phyloP scores from a whole-genome alignment of 2,888 invertebrate genomes.

The Melanostoma scalare region DNA sequence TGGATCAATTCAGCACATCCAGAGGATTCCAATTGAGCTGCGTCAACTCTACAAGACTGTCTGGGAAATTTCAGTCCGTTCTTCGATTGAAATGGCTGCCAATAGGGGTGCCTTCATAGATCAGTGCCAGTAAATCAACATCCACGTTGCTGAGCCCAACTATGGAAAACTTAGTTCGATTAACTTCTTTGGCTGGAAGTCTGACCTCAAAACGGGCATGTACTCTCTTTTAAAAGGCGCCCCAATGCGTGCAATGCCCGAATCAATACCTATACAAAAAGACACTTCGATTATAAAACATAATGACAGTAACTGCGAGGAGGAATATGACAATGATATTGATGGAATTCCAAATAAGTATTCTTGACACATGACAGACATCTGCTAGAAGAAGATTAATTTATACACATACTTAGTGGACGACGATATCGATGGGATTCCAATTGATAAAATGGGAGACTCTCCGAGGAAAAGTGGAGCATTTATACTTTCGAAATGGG shows the following conservation, averaged over 20 bases:
- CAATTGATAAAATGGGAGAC: constrained; percentile 83
- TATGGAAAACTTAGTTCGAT: too few relatives aligned
- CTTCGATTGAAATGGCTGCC: too few relatives aligned
- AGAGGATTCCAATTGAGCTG: too few relatives aligned
- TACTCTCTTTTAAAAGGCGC: constrained; percentile 89
- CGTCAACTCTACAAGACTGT: too few relatives aligned
- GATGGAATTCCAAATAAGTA: constrained; percentile 86
- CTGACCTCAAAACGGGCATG: too few relatives aligned
- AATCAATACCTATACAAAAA: constrained; percentile 79
- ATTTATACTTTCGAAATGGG: constrained; percentile 97
- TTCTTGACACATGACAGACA: too few relatives aligned
- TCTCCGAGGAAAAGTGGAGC: constrained; percentile 82
- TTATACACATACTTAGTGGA: constrained; percentile 83
- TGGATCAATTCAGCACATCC: too few relatives aligned
- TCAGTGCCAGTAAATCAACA: too few relatives aligned
- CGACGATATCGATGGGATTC: constrained; percentile 90
- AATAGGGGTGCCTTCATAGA: too few relatives aligned
- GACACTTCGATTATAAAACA: constrained; percentile 75
- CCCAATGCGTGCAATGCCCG: constrained; percentile 82
- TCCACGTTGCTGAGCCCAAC: too few relatives aligned
- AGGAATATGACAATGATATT: constrained; percentile 84
- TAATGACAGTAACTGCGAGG: constrained; percentile 76
- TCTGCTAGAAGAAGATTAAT: not conserved
- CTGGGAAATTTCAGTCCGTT: too few relatives aligned
- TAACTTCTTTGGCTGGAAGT: too few relatives aligned